Base-by-base conservation (phyloP, 2,888 invertebrate species). In the Phania funesta region DNA sequence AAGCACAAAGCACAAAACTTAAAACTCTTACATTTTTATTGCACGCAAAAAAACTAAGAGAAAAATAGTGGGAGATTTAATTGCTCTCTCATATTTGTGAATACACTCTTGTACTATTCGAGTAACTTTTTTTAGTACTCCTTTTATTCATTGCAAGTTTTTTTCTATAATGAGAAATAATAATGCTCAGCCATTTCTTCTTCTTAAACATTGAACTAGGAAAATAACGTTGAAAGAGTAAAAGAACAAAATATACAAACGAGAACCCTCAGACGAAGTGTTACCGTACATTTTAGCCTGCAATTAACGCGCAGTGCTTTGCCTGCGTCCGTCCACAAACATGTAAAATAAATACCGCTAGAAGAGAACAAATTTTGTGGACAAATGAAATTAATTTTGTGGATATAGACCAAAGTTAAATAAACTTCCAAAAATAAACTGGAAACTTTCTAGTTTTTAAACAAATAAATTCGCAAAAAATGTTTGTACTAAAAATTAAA, bases 311-410 rank as follows among this genome's bases (percentile, higher is more conserved):
- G 74, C 82, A 82, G 82, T 82, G 82, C 78, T 82, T 68, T 64
- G 74, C 77, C 78, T 82, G 82, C 78, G 82, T 82, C 82, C 82
- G 77, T 82, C 82, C 82, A 74, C 56, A 64, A 74, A 82, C 38
- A 68, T 70, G 68, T 56, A 71, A 58, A 65, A 41, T 11, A 64
- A 58, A 56, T 56, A 74, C 32, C 80, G 70, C 76, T 73, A 58
- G 65, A 71, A 54, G 48, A 4, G 38, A 46, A 50, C 26, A 22
- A 16, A 11, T 7, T 11, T 20, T n/a, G 8, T 38, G 29, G n/a
- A 18, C 44, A 64, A 62, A 41, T 18, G 4, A 7, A 18, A 56
- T 29, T 29, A 54, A 24, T 20, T 50, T n/a, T 22, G 22, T 29
- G n/a, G 13, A 70, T 60, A 60, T 65, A 26, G 3, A 67, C 8